A percentile compares a stretch with the other conserved stretches of the same genome.
Evolutionary conservation across 2,797 vertebrate genomes (phyloP).

Genomic region (Pseudochirops corinnae): DNA sequence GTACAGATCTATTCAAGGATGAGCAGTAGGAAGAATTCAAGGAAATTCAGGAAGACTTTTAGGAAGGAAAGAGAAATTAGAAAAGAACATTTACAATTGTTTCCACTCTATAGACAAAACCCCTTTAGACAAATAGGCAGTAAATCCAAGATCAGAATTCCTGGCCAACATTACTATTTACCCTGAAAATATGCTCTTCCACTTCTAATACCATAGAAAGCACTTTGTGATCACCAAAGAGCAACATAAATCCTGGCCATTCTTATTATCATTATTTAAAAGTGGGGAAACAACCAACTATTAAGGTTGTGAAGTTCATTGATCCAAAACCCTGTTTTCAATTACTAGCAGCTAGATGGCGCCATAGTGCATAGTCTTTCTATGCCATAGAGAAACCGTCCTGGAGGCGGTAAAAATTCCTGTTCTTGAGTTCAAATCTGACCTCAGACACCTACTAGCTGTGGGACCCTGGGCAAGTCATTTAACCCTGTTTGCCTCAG

Average conservation of each 20-base stretch:
- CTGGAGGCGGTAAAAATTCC: neutral
- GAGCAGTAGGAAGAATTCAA: neutral
- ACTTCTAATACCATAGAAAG: neutral
- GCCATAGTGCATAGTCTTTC: neutral
- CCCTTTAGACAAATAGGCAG: neutral
- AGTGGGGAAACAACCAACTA: neutral
- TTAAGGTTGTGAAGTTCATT: neutral
- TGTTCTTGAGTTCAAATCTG: neutral
- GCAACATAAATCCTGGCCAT: neutral
- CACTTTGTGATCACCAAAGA: neutral
- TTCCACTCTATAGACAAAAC: neutral
- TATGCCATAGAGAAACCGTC: neutral
- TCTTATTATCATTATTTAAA: neutral
- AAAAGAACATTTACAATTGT: neutral
- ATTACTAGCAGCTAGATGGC: neutral
- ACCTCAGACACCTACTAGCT: neutral
- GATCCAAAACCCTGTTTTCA: neutral
- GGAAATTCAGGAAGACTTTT: neutral
- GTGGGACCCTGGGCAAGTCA: neutral
- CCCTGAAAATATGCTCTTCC: neutral
- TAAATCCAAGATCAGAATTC: neutral
- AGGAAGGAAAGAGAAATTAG: neutral
- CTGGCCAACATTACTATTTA: neutral
- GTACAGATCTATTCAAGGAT: neutral
- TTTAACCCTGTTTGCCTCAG: neutral